Percentiles rank a stretch among this genome's conserved stretches.
These are phyloP conservation scores for Pampus argenteus DNA, from an alignment of 2,797 vertebrate genomes.

Conservation along the genomic window DNA sequence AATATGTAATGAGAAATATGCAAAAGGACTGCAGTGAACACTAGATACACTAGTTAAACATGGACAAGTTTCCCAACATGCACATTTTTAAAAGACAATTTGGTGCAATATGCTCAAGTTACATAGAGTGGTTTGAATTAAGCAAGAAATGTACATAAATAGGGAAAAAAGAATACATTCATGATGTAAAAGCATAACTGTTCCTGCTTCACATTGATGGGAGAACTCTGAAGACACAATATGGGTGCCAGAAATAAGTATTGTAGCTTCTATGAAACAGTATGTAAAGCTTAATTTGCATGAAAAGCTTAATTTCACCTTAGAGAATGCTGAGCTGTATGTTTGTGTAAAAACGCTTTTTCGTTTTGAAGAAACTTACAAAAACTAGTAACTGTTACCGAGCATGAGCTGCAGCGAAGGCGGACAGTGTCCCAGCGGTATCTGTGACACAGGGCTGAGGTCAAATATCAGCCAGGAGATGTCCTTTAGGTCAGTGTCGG, in stretches of 20 bases:
- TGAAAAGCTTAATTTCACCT: not conserved
- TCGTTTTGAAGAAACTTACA: not conserved
- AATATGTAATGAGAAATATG: not conserved
- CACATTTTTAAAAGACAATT: not conserved
- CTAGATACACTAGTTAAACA: not conserved
- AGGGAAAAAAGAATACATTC: constrained; percentile 29
- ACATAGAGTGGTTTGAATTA: not conserved
- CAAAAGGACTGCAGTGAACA: not conserved
- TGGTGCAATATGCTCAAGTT: not conserved
- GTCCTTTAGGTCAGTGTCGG: constrained; percentile 86
- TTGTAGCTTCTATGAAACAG: not conserved
- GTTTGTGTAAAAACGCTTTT: not conserved
- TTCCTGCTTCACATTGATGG: constrained; percentile 15
- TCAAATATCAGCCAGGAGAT: not conserved
- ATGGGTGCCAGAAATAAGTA: not conserved
- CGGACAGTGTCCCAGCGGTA: too few species aligned
- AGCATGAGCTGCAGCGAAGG: not conserved
- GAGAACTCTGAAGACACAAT: constrained; percentile 11
- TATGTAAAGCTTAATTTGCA: too few species aligned
- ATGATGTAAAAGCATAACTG: constrained; percentile 7
- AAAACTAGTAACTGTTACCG: not conserved
- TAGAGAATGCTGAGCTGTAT: not conserved
- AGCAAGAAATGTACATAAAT: not conserved
- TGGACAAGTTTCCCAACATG: not conserved
- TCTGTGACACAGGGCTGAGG: not conserved